These are phyloP conservation scores for Lamproptera curius DNA, from an alignment of 2,888 invertebrate species.

Conservation along the genomic window DNA sequence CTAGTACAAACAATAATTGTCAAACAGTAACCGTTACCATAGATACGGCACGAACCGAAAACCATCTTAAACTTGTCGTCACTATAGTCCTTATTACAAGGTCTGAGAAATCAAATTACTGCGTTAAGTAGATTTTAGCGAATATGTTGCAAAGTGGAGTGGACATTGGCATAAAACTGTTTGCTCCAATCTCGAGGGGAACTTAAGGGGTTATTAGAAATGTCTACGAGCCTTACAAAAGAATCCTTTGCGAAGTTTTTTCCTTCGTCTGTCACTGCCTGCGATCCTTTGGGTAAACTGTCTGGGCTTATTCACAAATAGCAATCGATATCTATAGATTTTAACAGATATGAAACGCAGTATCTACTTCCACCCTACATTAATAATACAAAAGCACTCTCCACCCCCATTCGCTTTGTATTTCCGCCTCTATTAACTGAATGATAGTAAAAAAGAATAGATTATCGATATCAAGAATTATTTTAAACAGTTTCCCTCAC, in stretches of 20 bases:
- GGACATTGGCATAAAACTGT: conserved; percentile 71
- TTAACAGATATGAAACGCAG: neutral
- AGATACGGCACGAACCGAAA: conserved; percentile 59
- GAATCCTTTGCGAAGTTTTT: conserved; percentile 40
- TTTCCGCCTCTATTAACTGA: too few relatives aligned
- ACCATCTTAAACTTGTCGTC: conserved; percentile 28
- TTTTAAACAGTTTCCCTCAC: too few relatives aligned
- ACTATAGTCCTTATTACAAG: conserved; percentile 15
- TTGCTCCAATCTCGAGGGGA: conserved; percentile 61
- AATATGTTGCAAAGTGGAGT: conserved; percentile 49
- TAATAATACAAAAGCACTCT: neutral
- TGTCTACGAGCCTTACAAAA: conserved; percentile 56
- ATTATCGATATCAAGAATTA: too few relatives aligned
- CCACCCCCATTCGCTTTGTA: neutral
- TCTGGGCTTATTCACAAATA: conserved; percentile 16
- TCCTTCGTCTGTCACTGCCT: conserved; percentile 25
- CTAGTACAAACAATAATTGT: conserved; percentile 34
- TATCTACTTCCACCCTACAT: neutral
- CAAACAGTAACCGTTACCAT: conserved; percentile 51
- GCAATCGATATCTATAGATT: conserved; percentile 2
- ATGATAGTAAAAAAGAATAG: too few relatives aligned
- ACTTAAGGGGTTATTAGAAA: conserved; percentile 69
- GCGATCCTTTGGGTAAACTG: conserved; percentile 17
- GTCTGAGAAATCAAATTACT: conserved; percentile 31
- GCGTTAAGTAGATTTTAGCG: conserved; percentile 15